Conservation (phyloP, 2,113 vertebrate genomes). For the Setophaga coronata region DNA sequence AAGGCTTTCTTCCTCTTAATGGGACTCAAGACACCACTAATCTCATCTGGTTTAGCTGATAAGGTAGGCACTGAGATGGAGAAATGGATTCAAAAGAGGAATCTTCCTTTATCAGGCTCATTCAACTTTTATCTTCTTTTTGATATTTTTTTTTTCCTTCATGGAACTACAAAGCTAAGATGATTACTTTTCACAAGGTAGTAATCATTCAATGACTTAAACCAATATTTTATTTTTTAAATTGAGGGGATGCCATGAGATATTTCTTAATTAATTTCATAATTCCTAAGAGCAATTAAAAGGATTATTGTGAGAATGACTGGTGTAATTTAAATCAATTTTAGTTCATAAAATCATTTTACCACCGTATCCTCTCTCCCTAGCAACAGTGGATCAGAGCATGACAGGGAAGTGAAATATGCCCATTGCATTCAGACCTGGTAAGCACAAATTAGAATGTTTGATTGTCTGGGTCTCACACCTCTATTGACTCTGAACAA, state of each 20-base stretch:
- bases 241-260: conserved; percentile 25
- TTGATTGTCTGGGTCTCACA: neutral
- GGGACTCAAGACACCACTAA: conserved; percentile 27
- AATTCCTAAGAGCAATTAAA: conserved; percentile 64
- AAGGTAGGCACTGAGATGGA: neutral
- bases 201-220: conserved; percentile 23
- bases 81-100: conserved; percentile 11
- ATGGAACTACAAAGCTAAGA: neutral
- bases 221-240: conserved; percentile 65
- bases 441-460: neutral
- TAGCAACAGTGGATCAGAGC: conserved; percentile 12
- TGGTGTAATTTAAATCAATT: conserved; percentile 60
- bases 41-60: conserved; percentile 45
- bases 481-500: neutral
- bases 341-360: conserved; percentile 46
- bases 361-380: neutral
- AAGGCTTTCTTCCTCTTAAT: conserved; percentile 2
- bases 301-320: conserved; percentile 32
- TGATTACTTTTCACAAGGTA: conserved; percentile 10
- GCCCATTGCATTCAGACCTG: neutral
- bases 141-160: neutral
- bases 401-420: conserved; percentile 29
- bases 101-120: neutral
- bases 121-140: neutral
- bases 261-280: conserved; percentile 67